Conservation (phyloP, 2,113 vertebrate species). For the Pelobates fuscus region DNA sequence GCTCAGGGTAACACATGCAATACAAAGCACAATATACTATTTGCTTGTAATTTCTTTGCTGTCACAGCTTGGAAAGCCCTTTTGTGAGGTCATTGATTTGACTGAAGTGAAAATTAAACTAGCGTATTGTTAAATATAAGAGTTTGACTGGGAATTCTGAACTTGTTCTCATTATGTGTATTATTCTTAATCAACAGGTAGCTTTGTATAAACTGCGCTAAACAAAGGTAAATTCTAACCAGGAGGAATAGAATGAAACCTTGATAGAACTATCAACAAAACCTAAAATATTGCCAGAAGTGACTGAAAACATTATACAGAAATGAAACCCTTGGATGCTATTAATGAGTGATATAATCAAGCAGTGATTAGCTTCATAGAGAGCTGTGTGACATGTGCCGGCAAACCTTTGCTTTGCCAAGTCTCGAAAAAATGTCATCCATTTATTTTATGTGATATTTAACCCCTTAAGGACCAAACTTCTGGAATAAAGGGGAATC, state of each 20-base stretch:
- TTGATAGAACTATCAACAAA: constrained; percentile 31
- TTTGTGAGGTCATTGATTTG: constrained; percentile 32
- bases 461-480: too few species aligned
- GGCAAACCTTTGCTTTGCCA: background rate
- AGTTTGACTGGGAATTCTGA: constrained; percentile 17
- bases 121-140: constrained; percentile 9
- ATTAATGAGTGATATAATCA: constrained; percentile 33
- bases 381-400: background rate
- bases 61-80: constrained; percentile 15
- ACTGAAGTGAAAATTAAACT: constrained; percentile 27
- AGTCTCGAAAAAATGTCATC: constrained; percentile 8
- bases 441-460: constrained; percentile 23
- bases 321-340: constrained; percentile 28
- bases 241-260: constrained; percentile 15
- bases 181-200: constrained; percentile 34
- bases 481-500: too few species aligned
- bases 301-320: constrained; percentile 28
- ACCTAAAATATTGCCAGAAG: constrained; percentile 31
- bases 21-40: constrained; percentile 13
- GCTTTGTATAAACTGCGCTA: constrained; percentile 20
- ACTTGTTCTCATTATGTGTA: constrained; percentile 12
- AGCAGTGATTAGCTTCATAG: constrained; percentile 21
- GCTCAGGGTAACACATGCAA: background rate
- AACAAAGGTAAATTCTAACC: constrained; percentile 28
- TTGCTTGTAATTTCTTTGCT: constrained; percentile 7